phyloP scores from a whole-genome alignment of 2,113 vertebrate species.

The Neomonachus schauinslandi region DNA sequence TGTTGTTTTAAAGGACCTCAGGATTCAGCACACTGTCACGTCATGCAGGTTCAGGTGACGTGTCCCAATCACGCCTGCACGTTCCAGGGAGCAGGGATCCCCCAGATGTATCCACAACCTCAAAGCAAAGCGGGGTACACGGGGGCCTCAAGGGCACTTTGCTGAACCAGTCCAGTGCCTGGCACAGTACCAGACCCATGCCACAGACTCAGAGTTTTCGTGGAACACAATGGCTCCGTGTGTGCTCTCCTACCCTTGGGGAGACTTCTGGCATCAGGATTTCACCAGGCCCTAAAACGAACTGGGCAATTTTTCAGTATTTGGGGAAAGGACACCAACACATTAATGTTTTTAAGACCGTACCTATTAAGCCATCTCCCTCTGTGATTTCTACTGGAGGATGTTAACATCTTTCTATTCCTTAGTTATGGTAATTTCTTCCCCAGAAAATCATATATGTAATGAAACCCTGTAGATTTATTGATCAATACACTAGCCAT shows the following conservation, averaged over 20 bases:
- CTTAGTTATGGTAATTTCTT: not conserved
- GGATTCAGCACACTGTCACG: accelerated
- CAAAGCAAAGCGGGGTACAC: accelerated
- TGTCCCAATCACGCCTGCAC: too few relatives aligned
- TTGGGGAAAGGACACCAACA: not conserved
- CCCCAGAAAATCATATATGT: not conserved
- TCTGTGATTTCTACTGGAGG: too few relatives aligned
- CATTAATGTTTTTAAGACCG: not conserved
- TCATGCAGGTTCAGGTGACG: accelerated
- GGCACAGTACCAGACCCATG: accelerated
- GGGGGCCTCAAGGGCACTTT: not conserved
- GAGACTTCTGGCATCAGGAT: accelerated
- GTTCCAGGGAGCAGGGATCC: not conserved
- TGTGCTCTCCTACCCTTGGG: not conserved
- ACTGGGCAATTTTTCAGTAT: too few relatives aligned
- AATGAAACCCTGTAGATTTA: too few relatives aligned
- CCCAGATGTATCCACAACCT: accelerated
- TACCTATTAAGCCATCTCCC: not conserved
- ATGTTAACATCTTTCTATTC: not conserved
- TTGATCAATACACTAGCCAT: accelerated
- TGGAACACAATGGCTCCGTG: accelerated
- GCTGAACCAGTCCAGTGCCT: accelerated
- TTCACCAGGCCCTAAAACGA: not conserved
- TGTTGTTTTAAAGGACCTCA: not conserved
- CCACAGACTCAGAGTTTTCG: accelerated